These are phyloP conservation scores for Macrobrachium nipponense DNA, from an alignment of 1,140 invertebrate species.

Conservation along the genomic window DNA sequence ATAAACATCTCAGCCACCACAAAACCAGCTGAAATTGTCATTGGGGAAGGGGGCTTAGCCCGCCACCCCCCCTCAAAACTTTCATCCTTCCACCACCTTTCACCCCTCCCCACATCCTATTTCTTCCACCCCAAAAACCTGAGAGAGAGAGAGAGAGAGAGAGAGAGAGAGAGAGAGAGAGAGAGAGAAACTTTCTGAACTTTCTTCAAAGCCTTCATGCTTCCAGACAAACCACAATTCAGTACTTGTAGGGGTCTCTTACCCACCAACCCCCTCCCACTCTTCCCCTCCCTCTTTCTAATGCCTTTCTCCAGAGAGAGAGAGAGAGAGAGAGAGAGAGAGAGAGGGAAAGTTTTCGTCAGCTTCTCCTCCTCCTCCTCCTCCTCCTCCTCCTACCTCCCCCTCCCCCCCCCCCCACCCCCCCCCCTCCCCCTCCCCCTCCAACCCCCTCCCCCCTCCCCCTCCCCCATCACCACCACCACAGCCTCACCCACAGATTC, in stretches of 20 bases:
- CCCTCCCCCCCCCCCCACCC: too few relatives aligned
- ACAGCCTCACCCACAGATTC: not conserved
- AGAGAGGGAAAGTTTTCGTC: not conserved
- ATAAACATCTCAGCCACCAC: too few relatives aligned
- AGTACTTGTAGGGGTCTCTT: too few relatives aligned
- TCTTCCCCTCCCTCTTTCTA: not conserved
- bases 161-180: not conserved
- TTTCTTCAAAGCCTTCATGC: too few relatives aligned
- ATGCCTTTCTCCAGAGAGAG: not conserved
- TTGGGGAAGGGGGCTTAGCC: not conserved
- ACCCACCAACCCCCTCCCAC: not conserved
- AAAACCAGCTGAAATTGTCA: too few relatives aligned
- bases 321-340: not conserved
- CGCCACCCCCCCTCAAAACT: not conserved
- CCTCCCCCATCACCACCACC: too few relatives aligned
- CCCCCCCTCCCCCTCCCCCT: too few relatives aligned
- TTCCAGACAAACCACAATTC: too few relatives aligned
- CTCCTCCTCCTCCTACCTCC: too few relatives aligned
- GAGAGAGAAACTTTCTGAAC: not conserved
- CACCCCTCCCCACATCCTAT: not conserved
- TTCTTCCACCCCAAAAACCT: not conserved
- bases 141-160: conserved; percentile 6
- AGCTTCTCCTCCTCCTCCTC: too few relatives aligned
- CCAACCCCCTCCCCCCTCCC: too few relatives aligned
- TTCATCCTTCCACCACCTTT: not conserved